These are phyloP conservation scores for Polypterus senegalus DNA, from an alignment of 2,113 vertebrate genomes.

Conservation along the genomic window DNA sequence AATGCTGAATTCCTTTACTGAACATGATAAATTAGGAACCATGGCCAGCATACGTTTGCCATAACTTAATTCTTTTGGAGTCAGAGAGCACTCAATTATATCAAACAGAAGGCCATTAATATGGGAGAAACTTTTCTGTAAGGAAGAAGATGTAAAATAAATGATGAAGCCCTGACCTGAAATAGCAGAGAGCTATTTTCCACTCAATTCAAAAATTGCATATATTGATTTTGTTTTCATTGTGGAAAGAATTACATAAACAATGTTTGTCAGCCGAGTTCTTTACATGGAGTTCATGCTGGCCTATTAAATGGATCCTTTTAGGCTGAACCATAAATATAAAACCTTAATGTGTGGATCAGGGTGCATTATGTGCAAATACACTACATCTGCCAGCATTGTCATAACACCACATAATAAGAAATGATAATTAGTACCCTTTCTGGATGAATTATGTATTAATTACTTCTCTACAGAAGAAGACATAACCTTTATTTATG, in stretches of 20 bases:
- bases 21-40: too few relatives aligned
- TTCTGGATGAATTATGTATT: conserved; percentile 54
- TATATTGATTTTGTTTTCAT: conserved; percentile 59
- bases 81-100: too few relatives aligned
- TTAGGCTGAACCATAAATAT: conserved; percentile 45
- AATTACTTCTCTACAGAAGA: conserved; percentile 48
- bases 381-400: conserved; percentile 23
- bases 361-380: conserved; percentile 20
- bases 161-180: conserved; percentile 34
- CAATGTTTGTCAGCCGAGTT: conserved; percentile 47
- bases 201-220: conserved; percentile 36
- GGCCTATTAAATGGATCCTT: conserved; percentile 38
- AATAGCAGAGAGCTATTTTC: conserved; percentile 32
- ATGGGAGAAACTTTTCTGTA: conserved; percentile 18
- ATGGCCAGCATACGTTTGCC: too few relatives aligned
- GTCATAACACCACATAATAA: conserved; percentile 28
- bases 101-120: conserved; percentile 16
- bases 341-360: conserved; percentile 20
- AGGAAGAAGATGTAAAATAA: conserved; percentile 35
- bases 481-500: conserved; percentile 58
- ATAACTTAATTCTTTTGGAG: too few relatives aligned
- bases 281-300: conserved; percentile 33
- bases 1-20: too few relatives aligned
- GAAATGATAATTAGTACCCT: conserved; percentile 34
- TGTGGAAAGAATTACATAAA: conserved; percentile 43